Conservation (phyloP, 2,888 invertebrate species). For the Prionchulus punctatus region DNA sequence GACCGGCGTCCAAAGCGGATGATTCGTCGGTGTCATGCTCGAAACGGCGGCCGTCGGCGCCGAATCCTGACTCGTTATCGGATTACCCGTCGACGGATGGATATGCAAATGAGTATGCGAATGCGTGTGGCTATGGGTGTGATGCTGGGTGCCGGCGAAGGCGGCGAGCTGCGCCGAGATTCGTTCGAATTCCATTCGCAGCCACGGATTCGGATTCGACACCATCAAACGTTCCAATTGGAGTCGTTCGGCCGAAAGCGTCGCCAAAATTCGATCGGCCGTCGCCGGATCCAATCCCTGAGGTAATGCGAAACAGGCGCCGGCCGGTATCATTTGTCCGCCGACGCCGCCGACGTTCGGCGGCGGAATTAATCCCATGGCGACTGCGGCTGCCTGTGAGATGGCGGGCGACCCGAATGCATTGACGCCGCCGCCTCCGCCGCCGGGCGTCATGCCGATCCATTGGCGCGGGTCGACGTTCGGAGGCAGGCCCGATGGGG, state of each 20-base stretch:
- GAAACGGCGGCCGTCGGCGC: slow-evolving; percentile 39
- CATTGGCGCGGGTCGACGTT: not conserved
- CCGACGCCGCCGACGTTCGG: not conserved
- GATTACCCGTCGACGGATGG: slow-evolving; percentile 44
- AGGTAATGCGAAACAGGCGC: too few relatives aligned
- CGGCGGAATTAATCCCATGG: not conserved
- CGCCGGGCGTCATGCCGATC: not conserved
- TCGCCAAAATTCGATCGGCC: not conserved
- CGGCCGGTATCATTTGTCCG: too few relatives aligned
- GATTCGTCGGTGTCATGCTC: not conserved
- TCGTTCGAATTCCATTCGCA: not conserved
- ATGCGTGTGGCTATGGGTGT: slow-evolving; percentile 61
- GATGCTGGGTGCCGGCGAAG: slow-evolving; percentile 28
- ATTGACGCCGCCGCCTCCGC: not conserved
- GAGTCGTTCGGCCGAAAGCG: not conserved
- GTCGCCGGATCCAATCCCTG: too few relatives aligned
- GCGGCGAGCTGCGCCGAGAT: not conserved
- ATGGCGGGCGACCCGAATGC: not conserved
- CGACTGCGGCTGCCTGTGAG: not conserved
- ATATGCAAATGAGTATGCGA: slow-evolving; percentile 69
- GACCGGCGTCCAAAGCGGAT: not conserved
- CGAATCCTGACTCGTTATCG: slow-evolving; percentile 6
- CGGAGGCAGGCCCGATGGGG: not conserved
- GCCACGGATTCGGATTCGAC: not conserved
- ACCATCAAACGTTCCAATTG: slow-evolving; percentile 1